Evolutionary conservation across 2,888 invertebrate genomes (phyloP).

Genomic region (Emesis russula): DNA sequence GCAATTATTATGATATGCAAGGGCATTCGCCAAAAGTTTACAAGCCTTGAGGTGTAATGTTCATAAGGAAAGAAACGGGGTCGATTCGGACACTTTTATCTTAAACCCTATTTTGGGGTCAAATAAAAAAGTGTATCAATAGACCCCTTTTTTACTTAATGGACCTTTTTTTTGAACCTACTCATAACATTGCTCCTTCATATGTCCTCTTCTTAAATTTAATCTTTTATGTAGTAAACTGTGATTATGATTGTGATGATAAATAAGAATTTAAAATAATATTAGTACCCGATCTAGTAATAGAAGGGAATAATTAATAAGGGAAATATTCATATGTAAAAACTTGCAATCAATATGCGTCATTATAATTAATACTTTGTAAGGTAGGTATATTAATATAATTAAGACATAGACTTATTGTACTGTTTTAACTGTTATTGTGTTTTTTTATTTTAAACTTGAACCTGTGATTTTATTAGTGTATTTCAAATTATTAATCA

Average conservation of each 20-base stretch:
- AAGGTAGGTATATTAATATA: slow-evolving; percentile 81
- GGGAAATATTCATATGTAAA: slow-evolving; percentile 81
- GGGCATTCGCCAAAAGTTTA: slow-evolving; percentile 83
- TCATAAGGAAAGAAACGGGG: slow-evolving; percentile 83
- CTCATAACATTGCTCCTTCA: slow-evolving; percentile 82
- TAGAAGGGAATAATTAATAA: slow-evolving; percentile 81
- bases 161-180: slow-evolving; percentile 82
- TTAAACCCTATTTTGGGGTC: slow-evolving; percentile 81
- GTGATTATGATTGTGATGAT: slow-evolving; percentile 70
- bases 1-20: slow-evolving; percentile 80
- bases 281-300: slow-evolving; percentile 81
- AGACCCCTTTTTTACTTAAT: slow-evolving; percentile 61
- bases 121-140: slow-evolving; percentile 82
- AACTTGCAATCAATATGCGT: slow-evolving; percentile 82
- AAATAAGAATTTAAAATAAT: slow-evolving; percentile 81
- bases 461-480: slow-evolving; percentile 85
- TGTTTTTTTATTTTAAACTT: slow-evolving; percentile 85
- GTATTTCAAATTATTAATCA: slow-evolving; percentile 83
- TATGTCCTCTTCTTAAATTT: slow-evolving; percentile 82
- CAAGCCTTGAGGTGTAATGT: slow-evolving; percentile 81
- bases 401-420: slow-evolving; percentile 83
- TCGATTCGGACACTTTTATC: slow-evolving; percentile 83
- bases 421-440: slow-evolving; percentile 85
- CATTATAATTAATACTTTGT: slow-evolving; percentile 82
- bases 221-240: background rate